phyloP scores from a whole-genome alignment of 2,888 invertebrate genomes.

The Margaritifera margaritifera region DNA sequence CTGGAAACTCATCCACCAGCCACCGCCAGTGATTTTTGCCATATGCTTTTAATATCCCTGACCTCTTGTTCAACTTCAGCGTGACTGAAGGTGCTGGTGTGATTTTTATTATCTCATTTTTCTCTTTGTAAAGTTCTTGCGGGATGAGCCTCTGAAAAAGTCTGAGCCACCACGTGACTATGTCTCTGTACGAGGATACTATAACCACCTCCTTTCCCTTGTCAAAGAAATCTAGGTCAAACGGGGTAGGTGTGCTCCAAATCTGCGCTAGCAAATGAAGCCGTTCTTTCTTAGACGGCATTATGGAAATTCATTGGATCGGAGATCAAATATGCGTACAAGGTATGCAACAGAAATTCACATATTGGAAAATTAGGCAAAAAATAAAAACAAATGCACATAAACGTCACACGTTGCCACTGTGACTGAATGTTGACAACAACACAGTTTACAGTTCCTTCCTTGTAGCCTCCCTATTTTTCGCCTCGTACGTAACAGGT shows the following conservation, averaged over 20 bases:
- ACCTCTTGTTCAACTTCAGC: slow-evolving; percentile 60
- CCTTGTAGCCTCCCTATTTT: too few species aligned
- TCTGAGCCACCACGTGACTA: slow-evolving; percentile 60
- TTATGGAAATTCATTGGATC: slow-evolving; percentile 2
- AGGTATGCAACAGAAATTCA: neutral
- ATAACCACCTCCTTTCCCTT: slow-evolving; percentile 63
- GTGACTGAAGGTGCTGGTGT: slow-evolving; percentile 56
- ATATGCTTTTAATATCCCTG: slow-evolving; percentile 55
- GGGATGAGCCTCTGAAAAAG: slow-evolving; percentile 59
- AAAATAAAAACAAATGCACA: too few species aligned
- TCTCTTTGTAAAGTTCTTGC: slow-evolving; percentile 57
- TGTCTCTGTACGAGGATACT: slow-evolving; percentile 53
- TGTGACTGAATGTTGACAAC: too few species aligned
- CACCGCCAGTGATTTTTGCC: slow-evolving; percentile 66
- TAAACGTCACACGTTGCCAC: too few species aligned
- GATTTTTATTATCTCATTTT: slow-evolving; percentile 59
- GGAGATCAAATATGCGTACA: neutral
- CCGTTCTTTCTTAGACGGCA: slow-evolving; percentile 61
- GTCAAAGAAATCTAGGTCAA: slow-evolving; percentile 65
- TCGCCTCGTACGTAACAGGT: too few species aligned
- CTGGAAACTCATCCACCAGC: slow-evolving; percentile 63
- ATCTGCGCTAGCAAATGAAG: slow-evolving; percentile 55
- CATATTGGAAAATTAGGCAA: too few species aligned
- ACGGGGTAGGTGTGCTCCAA: slow-evolving; percentile 62
- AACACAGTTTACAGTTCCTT: too few species aligned